phyloP scores from a whole-genome alignment of 2,113 vertebrate species.

The Anser brachyrhynchus region DNA sequence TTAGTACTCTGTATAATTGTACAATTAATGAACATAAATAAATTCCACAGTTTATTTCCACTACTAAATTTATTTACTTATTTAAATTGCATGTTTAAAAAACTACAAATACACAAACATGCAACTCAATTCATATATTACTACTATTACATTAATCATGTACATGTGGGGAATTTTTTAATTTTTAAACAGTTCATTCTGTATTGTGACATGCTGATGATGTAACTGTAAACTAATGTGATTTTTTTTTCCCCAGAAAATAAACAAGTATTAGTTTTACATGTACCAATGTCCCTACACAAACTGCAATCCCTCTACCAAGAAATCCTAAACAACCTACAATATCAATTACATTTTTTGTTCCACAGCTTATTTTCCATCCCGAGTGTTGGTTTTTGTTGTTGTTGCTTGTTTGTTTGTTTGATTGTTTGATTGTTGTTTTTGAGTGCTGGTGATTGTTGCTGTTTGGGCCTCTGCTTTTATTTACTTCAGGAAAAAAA shows the following conservation, averaged over 20 bases:
- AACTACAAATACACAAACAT: neutral
- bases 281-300: neutral
- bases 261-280: slow-evolving; percentile 5
- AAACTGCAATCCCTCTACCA: neutral
- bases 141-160: slow-evolving; percentile 22
- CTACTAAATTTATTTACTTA: slow-evolving; percentile 55
- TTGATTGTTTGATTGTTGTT: too few species aligned
- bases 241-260: neutral
- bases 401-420: too few species aligned
- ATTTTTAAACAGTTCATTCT: slow-evolving; percentile 51
- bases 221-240: slow-evolving; percentile 13
- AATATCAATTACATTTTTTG: neutral
- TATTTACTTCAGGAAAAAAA: neutral
- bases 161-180: slow-evolving; percentile 17
- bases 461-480: neutral
- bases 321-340: neutral
- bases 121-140: slow-evolving; percentile 19
- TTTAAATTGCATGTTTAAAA: slow-evolving; percentile 54
- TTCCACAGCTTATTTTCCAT: neutral
- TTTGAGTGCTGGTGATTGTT: too few species aligned
- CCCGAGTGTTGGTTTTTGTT: too few species aligned
- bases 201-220: neutral
- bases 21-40: slow-evolving; percentile 72
- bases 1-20: slow-evolving; percentile 67
- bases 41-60: slow-evolving; percentile 63